phyloP scores from a whole-genome alignment of 2,113 vertebrate species.

The Passer montanus region DNA sequence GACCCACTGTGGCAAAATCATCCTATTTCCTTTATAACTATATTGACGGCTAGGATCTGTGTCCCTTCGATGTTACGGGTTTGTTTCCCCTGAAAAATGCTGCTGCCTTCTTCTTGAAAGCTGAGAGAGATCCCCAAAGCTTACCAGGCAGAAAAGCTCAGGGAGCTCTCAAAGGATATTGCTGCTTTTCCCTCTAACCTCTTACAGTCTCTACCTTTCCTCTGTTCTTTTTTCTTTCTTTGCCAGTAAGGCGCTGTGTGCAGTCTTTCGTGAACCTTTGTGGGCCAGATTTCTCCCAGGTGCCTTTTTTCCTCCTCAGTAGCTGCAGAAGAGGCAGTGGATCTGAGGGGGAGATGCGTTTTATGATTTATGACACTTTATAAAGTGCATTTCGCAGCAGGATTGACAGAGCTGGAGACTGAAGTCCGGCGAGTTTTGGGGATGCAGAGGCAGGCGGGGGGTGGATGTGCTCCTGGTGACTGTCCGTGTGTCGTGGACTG shows the following conservation, averaged over 20 bases:
- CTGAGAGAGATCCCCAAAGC: conserved; percentile 18
- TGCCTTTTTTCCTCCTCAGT: conserved; percentile 61
- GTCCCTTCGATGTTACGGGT: fast-evolving
- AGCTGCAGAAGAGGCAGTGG: conserved; percentile 37
- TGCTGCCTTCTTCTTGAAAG: background rate
- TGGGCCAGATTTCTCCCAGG: conserved; percentile 56
- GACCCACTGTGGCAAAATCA: background rate
- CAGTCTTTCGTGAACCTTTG: conserved; percentile 67
- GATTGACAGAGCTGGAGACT: conserved; percentile 19
- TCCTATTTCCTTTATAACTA: background rate
- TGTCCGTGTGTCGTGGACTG: background rate
- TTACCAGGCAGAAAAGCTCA: conserved; percentile 13
- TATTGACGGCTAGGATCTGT: background rate
- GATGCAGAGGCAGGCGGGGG: background rate
- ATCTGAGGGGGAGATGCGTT: conserved; percentile 28
- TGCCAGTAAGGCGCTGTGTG: conserved; percentile 39
- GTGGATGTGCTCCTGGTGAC: background rate
- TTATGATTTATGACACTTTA: conserved; percentile 48
- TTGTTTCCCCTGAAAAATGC: background rate
- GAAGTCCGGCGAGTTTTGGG: background rate
- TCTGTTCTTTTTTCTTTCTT: conserved; percentile 56
- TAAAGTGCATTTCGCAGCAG: conserved; percentile 29
- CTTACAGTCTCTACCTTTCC: conserved; percentile 20
- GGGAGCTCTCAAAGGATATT: conserved; percentile 50
- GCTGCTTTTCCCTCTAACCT: conserved; percentile 47